These are phyloP conservation scores for Drosophila navojoa DNA, from an alignment of 1,140 invertebrate species.

Conservation along the genomic window DNA sequence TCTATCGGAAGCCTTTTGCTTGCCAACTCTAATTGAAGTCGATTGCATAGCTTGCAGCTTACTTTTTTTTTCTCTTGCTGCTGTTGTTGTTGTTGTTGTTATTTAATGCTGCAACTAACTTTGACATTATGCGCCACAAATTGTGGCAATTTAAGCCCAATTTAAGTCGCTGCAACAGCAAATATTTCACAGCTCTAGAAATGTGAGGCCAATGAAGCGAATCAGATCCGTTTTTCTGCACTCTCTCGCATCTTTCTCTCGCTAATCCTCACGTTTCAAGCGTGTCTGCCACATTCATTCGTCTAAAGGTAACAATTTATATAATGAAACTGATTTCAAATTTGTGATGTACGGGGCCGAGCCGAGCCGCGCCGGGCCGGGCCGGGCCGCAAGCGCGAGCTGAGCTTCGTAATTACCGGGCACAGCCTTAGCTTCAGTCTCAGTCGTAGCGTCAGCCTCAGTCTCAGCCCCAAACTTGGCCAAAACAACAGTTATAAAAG, in stretches of 20 bases:
- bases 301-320: conserved; percentile 81
- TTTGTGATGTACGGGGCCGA: conserved; percentile 54
- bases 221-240: conserved; percentile 13
- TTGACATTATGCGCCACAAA: conserved; percentile 79
- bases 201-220: conserved; percentile 47
- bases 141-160: conserved; percentile 56
- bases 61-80: conserved; percentile 15
- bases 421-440: background rate
- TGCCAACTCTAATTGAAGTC: conserved; percentile 73
- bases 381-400: conserved; percentile 28
- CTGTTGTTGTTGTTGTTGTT: background rate
- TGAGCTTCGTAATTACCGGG: conserved; percentile 44
- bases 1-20: conserved; percentile 57
- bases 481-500: conserved; percentile 72
- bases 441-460: background rate
- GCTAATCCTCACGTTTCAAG: conserved; percentile 33
- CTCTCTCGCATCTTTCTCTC: conserved; percentile 2
- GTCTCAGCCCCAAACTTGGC: conserved; percentile 5
- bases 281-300: conserved; percentile 60
- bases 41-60: conserved; percentile 59
- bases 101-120: conserved; percentile 53
- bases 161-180: conserved; percentile 40
- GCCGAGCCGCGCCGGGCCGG: conserved; percentile 10
- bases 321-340: conserved; percentile 82
- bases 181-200: conserved; percentile 46